A percentile compares a stretch with the other conserved stretches of the same genome.
phyloP scores from a whole-genome alignment of 1,140 invertebrate species.

The Onthophagus taurus region DNA sequence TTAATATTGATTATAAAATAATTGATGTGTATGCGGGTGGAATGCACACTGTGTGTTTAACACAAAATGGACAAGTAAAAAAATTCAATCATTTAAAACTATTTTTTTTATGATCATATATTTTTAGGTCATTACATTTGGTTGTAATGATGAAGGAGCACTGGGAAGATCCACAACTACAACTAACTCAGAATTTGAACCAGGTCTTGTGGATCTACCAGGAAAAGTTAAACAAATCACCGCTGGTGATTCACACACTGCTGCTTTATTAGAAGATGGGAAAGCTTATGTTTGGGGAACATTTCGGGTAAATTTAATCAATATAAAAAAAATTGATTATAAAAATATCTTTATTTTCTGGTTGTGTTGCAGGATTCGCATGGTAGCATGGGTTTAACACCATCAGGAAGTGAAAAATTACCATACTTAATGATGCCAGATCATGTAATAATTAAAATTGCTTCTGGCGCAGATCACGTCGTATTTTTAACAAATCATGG shows the following conservation, averaged over 20 bases:
- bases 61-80: slow-evolving; percentile 61
- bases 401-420: slow-evolving; percentile 49
- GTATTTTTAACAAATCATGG: slow-evolving; percentile 68
- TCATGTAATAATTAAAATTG: slow-evolving; percentile 56
- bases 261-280: slow-evolving; percentile 75
- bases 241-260: slow-evolving; percentile 92
- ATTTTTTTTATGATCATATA: background rate
- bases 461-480: slow-evolving; percentile 82
- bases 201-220: slow-evolving; percentile 56
- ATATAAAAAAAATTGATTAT: slow-evolving; percentile 9
- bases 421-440: slow-evolving; percentile 53
- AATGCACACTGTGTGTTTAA: slow-evolving; percentile 87
- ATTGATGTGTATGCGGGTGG: slow-evolving; percentile 75
- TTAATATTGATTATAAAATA: slow-evolving; percentile 54
- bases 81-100: slow-evolving; percentile 19
- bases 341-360: slow-evolving; percentile 5
- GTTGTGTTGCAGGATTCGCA: slow-evolving; percentile 56
- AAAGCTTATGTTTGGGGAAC: slow-evolving; percentile 84
- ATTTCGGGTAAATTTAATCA: slow-evolving; percentile 53
- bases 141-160: slow-evolving; percentile 93
- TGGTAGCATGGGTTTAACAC: slow-evolving; percentile 77
- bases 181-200: slow-evolving; percentile 64
- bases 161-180: slow-evolving; percentile 67
- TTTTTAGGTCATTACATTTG: slow-evolving; percentile 70
- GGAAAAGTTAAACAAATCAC: slow-evolving; percentile 61